These are phyloP conservation scores for Pectinophora gossypiella DNA, from an alignment of 1,140 invertebrate species.

Conservation along the genomic window DNA sequence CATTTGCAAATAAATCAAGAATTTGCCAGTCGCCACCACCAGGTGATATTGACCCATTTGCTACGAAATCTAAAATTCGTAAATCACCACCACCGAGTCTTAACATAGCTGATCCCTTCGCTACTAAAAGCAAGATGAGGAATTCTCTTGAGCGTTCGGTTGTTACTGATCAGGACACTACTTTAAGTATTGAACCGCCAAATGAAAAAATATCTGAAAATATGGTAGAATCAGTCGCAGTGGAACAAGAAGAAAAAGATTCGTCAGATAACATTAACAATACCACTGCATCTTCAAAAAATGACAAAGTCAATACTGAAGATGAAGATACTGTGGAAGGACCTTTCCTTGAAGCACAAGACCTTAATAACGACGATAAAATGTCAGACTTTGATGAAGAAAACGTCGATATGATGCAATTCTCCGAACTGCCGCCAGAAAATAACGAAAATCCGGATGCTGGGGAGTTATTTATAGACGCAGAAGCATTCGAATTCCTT, in stretches of 20 bases:
- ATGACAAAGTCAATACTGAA: conserved; percentile 48
- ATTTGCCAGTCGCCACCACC: conserved; percentile 46
- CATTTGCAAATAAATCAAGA: conserved; percentile 58
- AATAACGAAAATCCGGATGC: conserved; percentile 36
- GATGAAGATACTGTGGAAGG: conserved; percentile 68
- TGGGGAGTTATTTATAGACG: conserved; percentile 64
- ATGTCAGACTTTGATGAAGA: conserved; percentile 25
- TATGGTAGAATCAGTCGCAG: background rate
- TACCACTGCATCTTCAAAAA: conserved; percentile 35
- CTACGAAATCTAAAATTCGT: conserved; percentile 39
- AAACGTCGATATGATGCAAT: conserved; percentile 40
- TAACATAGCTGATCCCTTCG: conserved; percentile 21
- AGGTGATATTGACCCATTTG: conserved; percentile 32
- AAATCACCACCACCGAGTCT: conserved; percentile 38
- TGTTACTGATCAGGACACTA: background rate
- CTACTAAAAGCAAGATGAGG: conserved; percentile 16
- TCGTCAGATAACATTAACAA: conserved; percentile 22
- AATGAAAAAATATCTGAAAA: background rate
- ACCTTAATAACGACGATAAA: conserved; percentile 28
- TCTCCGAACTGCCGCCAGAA: conserved; percentile 33
- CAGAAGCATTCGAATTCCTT: conserved; percentile 62
- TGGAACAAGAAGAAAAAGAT: conserved; percentile 27
- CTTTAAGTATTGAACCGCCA: background rate
- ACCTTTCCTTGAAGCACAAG: conserved; percentile 56
- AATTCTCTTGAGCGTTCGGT: conserved; percentile 12